These are phyloP conservation scores for Pedetes capensis DNA, from an alignment of 2,113 vertebrate species.

Conservation along the genomic window DNA sequence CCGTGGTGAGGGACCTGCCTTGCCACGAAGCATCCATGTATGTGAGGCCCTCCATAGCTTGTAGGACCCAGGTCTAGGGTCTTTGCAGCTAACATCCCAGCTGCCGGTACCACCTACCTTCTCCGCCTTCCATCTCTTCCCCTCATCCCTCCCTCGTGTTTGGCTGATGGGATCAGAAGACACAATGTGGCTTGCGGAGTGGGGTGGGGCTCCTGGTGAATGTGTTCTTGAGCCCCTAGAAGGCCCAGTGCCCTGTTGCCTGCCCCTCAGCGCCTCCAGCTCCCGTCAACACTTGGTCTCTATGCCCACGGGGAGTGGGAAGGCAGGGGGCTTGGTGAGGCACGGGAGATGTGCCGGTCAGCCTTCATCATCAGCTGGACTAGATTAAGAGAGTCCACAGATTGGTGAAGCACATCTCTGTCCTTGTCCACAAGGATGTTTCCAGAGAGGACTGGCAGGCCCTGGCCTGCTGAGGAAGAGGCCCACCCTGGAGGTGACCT, in stretches of 20 bases:
- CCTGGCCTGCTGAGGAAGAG: too few species aligned
- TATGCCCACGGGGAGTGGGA: background rate
- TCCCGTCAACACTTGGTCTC: fast-evolving
- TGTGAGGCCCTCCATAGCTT: too few species aligned
- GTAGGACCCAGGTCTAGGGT: too few species aligned
- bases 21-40: background rate
- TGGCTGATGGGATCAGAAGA: background rate
- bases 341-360: too few species aligned
- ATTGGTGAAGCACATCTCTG: too few species aligned
- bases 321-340: background rate
- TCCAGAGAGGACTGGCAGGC: too few species aligned
- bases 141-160: fast-evolving
- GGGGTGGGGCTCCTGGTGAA: background rate
- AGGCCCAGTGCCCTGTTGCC: too few species aligned
- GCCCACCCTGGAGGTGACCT: too few species aligned
- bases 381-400: too few species aligned
- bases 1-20: background rate
- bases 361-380: too few species aligned
- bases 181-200: background rate
- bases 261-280: background rate
- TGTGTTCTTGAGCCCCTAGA: background rate
- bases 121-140: background rate
- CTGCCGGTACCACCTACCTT: fast-evolving
- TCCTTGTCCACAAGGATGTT: too few species aligned
- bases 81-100: background rate